Evolutionary conservation across 2,888 invertebrate genomes (phyloP).

Genomic region (Phalangium opilio): DNA sequence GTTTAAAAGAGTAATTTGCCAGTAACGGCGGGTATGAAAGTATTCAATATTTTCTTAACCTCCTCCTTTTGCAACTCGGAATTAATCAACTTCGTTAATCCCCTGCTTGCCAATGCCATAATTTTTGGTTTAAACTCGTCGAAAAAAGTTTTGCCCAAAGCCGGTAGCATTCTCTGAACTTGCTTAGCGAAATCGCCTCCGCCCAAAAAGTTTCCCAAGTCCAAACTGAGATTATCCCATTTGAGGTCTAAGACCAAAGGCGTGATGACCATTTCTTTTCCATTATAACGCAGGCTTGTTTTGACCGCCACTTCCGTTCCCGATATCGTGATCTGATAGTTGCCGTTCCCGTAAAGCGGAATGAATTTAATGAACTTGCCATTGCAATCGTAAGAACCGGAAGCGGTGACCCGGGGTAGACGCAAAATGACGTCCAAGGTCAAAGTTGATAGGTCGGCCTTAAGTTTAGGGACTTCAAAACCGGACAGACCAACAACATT

Average conservation of each 20-base stretch:
- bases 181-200: not conserved
- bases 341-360: not conserved
- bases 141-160: not conserved
- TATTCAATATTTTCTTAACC: not conserved
- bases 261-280: too few species aligned
- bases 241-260: too few species aligned
- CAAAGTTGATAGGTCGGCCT: not conserved
- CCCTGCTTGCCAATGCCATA: not conserved
- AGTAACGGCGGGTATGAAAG: too few species aligned
- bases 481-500: not conserved
- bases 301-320: too few species aligned
- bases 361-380: not conserved
- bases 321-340: not conserved
- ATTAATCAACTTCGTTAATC: not conserved
- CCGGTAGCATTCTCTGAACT: not conserved
- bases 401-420: not conserved
- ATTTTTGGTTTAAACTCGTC: not conserved
- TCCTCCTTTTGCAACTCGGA: not conserved
- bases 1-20: too few species aligned
- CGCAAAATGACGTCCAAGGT: not conserved
- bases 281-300: too few species aligned
- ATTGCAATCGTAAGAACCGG: not conserved
- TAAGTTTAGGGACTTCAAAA: not conserved
- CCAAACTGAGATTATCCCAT: too few species aligned
- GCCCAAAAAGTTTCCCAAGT: not conserved